Evolutionary conservation across 2,888 invertebrate genomes (phyloP).

Genomic region (Danaus chrysippus): DNA sequence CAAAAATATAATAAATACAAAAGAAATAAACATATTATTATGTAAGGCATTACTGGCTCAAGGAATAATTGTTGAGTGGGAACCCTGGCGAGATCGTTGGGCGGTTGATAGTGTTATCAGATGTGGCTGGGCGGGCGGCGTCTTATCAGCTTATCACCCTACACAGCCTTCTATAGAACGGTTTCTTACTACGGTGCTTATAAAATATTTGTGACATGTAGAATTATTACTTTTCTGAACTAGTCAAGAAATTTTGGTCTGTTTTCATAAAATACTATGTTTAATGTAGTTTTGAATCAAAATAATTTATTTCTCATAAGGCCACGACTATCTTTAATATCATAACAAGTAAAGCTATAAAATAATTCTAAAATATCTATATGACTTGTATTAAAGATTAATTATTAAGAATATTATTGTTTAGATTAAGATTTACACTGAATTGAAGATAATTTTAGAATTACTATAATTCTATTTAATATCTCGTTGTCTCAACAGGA

Average conservation of each 20-base stretch:
- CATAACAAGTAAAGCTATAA: too few relatives aligned
- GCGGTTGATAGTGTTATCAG: conserved; percentile 25
- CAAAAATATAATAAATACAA: background rate
- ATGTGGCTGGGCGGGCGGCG: conserved; percentile 23
- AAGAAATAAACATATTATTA: background rate
- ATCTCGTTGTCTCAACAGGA: too few relatives aligned
- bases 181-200: background rate
- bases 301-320: too few relatives aligned
- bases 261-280: background rate
- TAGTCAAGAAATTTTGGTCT: background rate
- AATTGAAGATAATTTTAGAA: too few relatives aligned
- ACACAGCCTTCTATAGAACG: conserved; percentile 20
- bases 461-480: too few relatives aligned
- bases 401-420: too few relatives aligned
- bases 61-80: background rate
- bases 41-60: background rate
- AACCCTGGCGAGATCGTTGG: conserved; percentile 9
- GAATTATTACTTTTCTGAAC: background rate
- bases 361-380: too few relatives aligned
- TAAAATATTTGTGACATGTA: background rate
- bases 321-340: too few relatives aligned
- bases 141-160: conserved; percentile 45
- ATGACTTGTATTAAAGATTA: too few relatives aligned
- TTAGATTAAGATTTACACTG: too few relatives aligned
- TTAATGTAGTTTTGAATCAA: too few relatives aligned